Evolutionary conservation across 2,797 vertebrate genomes (phyloP), one percentile per base, ranked within the genome.

Genomic region (Anabacerthia variegaticeps): DNA sequence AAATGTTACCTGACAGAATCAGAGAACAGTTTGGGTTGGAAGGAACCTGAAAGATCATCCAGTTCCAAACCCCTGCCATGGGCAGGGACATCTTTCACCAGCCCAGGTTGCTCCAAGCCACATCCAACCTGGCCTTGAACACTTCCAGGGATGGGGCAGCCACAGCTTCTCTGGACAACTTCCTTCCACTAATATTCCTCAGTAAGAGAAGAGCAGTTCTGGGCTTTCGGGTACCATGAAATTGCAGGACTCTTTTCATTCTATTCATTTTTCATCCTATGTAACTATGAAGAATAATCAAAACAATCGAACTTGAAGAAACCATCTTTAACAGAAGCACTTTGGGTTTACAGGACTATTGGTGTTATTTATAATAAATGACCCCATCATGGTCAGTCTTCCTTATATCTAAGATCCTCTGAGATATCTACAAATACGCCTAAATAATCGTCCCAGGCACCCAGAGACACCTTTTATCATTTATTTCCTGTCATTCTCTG

Each of bases 41-140:
- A 34, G 2, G 55, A 51, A 51, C 7, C n/a, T 34, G 10, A 30
- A 30, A 58, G 4, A 4, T 4, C 56, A 63, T 4, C 44, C 10
- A 6, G 5, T 44, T 0, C 56, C 71, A 61, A 59, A 6, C 6
- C 43, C 34, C 32, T 22, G 49, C 36, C 56, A 22, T 5, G 7
- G 41, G 19, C 65, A 65, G 58, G 24, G n/a, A 58, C 58, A 30
- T 14, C 44, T 77, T 0, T 51, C 72, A 30, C 72, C 5, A 0
- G 3, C 37, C 51, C 65, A 77, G 49, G 65, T 0, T 76, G 79
- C 51, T 44, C 65, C 79, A 6, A 65, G 17, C n/a, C 56, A 24
- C 0, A 0, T 27, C 79, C 75, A 65, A 0, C 59, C 51, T n/a
- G 43, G 23, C 44, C 28, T 83, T 6, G 37, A 3, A 0, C 44